Percentiles rank a stretch among this genome's conserved stretches.
phyloP scores from a whole-genome alignment of 2,113 vertebrate species.

The Brienomyrus brachyistius region DNA sequence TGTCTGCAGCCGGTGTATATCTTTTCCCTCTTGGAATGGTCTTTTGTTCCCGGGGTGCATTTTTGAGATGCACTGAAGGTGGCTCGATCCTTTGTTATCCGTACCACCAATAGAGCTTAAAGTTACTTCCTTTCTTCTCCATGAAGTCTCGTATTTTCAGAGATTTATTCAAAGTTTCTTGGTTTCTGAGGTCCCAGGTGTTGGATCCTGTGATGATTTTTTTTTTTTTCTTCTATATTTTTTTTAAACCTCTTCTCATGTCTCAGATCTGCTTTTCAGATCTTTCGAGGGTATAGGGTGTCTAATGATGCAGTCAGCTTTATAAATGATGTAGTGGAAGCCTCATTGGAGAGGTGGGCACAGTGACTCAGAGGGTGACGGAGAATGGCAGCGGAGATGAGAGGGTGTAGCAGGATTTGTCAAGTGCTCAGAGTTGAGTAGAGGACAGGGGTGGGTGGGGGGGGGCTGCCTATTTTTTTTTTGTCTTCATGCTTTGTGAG shows the following conservation, averaged over 20 bases:
- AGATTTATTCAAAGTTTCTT: not conserved
- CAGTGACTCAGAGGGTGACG: not conserved
- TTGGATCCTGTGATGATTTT: not conserved
- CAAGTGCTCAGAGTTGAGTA: not conserved
- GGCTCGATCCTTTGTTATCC: not conserved
- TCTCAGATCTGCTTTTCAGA: not conserved
- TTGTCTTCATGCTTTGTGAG: not conserved
- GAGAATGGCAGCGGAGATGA: not conserved
- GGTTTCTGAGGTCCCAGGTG: not conserved
- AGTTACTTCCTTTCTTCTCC: not conserved
- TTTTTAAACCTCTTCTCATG: not conserved
- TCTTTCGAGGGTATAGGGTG: not conserved
- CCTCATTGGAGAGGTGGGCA: not conserved
- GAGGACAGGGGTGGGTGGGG: not conserved
- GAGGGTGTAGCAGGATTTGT: not conserved
- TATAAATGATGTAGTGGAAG: not conserved
- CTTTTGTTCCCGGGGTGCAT: not conserved
- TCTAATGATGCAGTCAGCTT: not conserved
- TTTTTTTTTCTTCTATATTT: not conserved
- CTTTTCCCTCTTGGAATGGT: not conserved
- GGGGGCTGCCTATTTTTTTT: not conserved
- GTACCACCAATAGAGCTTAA: not conserved
- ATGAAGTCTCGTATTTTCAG: not conserved
- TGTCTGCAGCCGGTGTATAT: not conserved
- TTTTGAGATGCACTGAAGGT: not conserved